Conservation (phyloP, 2,888 invertebrate species). For the Meiosimyza decipiens region DNA sequence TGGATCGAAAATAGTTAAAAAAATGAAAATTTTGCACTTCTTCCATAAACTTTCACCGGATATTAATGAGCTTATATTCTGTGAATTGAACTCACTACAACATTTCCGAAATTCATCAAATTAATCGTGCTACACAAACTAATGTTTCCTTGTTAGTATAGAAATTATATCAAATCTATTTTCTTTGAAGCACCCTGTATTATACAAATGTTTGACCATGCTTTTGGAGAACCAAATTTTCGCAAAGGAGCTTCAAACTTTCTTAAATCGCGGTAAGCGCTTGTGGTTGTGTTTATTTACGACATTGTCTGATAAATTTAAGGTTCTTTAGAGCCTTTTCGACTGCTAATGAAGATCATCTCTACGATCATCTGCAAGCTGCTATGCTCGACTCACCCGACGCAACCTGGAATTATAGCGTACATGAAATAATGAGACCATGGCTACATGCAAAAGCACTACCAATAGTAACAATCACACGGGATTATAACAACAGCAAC, state of each 20-base stretch:
- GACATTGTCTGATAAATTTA: neutral
- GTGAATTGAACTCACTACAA: too few relatives aligned
- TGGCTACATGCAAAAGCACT: slow-evolving; percentile 72
- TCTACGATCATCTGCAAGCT: slow-evolving; percentile 42
- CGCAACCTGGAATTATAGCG: slow-evolving; percentile 49
- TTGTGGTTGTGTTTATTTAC: too few relatives aligned
- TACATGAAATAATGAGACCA: slow-evolving; percentile 69
- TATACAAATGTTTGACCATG: slow-evolving; percentile 46
- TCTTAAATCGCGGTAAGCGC: slow-evolving; percentile 43
- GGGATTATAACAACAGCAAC: slow-evolving; percentile 64
- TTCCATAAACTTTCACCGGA: too few relatives aligned
- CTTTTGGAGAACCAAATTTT: slow-evolving; percentile 40
- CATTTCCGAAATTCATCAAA: too few relatives aligned
- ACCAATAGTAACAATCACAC: slow-evolving; percentile 68
- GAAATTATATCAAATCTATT: too few relatives aligned
- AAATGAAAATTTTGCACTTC: too few relatives aligned
- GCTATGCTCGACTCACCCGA: slow-evolving; percentile 38
- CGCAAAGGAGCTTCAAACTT: slow-evolving; percentile 42
- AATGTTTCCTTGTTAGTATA: too few relatives aligned
- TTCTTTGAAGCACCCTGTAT: slow-evolving; percentile 19
- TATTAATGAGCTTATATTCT: too few relatives aligned
- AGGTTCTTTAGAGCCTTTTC: slow-evolving; percentile 43
- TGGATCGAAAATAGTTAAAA: too few relatives aligned
- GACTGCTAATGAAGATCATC: slow-evolving; percentile 43
- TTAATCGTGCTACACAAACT: too few relatives aligned